Percentiles rank a stretch among this genome's conserved stretches.
These are phyloP conservation scores for Halotydeus destructor DNA, from an alignment of 1,140 invertebrate genomes.

Conservation along the genomic window DNA sequence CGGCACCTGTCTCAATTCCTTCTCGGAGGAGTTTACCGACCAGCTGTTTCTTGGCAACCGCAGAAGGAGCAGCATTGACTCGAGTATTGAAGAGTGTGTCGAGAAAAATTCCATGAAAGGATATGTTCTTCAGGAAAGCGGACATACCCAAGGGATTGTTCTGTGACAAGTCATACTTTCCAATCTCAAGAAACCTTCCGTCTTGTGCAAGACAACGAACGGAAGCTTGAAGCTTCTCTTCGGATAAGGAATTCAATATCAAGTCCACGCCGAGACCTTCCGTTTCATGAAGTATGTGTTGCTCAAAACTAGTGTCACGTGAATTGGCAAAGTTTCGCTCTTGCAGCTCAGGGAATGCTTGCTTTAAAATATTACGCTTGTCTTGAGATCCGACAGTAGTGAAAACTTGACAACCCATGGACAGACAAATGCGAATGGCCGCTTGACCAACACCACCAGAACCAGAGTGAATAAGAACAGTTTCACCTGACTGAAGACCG, in stretches of 20 bases:
- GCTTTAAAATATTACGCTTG: slow-evolving; percentile 29
- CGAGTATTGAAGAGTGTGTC: slow-evolving; percentile 53
- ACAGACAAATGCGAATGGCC: slow-evolving; percentile 71
- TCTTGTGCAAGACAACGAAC: slow-evolving; percentile 67
- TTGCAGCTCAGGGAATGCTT: slow-evolving; percentile 28
- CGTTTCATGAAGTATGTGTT: slow-evolving; percentile 23
- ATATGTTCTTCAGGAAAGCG: slow-evolving; percentile 80
- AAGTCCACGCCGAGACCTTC: slow-evolving; percentile 60
- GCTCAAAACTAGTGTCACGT: slow-evolving; percentile 33
- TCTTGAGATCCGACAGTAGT: slow-evolving; percentile 44
- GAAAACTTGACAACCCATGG: slow-evolving; percentile 61
- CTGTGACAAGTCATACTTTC: slow-evolving; percentile 85
- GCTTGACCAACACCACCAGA: slow-evolving; percentile 87
- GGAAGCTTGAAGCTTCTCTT: slow-evolving; percentile 73
- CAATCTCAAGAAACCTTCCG: slow-evolving; percentile 88
- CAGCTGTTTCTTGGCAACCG: slow-evolving; percentile 18
- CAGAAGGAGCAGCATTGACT: neutral
- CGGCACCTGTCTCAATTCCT: slow-evolving; percentile 62
- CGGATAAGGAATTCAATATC: slow-evolving; percentile 78
- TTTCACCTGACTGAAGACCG: slow-evolving; percentile 53
- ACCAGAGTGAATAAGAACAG: slow-evolving; percentile 81
- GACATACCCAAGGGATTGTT: slow-evolving; percentile 75
- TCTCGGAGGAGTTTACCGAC: slow-evolving; percentile 40
- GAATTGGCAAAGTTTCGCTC: slow-evolving; percentile 33
- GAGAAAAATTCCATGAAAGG: slow-evolving; percentile 85